These are phyloP conservation scores for Tenualosa ilisha DNA, from an alignment of 2,797 vertebrate genomes.

Conservation along the genomic window DNA sequence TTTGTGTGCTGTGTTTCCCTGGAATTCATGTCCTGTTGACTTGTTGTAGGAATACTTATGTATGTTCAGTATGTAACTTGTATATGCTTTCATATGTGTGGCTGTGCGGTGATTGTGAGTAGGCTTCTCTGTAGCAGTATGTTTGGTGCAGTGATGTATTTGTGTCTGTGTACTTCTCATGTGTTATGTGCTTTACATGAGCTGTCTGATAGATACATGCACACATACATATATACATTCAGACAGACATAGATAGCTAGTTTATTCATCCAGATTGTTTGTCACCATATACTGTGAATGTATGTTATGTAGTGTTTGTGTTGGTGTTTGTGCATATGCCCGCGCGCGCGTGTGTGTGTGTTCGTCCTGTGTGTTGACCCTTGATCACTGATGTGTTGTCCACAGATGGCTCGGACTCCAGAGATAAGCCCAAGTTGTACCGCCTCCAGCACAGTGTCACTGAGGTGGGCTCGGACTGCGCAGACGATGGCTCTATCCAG, in stretches of 20 bases:
- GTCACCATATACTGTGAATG: background rate
- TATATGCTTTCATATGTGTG: too few relatives aligned
- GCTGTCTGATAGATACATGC: too few relatives aligned
- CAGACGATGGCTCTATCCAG: conserved; percentile 93
- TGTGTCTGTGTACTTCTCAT: too few relatives aligned
- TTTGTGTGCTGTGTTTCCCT: background rate
- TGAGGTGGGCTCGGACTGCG: conserved; percentile 92
- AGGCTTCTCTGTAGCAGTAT: background rate
- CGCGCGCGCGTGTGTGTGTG: background rate
- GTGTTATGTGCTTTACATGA: too few relatives aligned
- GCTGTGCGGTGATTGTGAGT: background rate
- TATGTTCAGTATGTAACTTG: too few relatives aligned
- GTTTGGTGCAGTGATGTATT: background rate
- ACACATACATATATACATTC: too few relatives aligned
- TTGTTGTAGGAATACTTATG: too few relatives aligned
- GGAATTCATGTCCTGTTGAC: too few relatives aligned
- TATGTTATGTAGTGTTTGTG: background rate
- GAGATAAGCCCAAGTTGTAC: conserved; percentile 99
- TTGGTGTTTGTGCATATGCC: background rate
- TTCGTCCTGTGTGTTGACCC: conserved; percentile 17
- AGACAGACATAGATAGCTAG: too few relatives aligned
- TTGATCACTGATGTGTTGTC: conserved; percentile 33
- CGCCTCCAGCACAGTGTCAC: conserved; percentile 93
- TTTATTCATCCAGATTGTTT: too few relatives aligned
- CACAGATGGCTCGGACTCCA: conserved; percentile 94